These are phyloP conservation scores for Microctonus hyperodae DNA, from an alignment of 2,888 invertebrate species.

Conservation along the genomic window DNA sequence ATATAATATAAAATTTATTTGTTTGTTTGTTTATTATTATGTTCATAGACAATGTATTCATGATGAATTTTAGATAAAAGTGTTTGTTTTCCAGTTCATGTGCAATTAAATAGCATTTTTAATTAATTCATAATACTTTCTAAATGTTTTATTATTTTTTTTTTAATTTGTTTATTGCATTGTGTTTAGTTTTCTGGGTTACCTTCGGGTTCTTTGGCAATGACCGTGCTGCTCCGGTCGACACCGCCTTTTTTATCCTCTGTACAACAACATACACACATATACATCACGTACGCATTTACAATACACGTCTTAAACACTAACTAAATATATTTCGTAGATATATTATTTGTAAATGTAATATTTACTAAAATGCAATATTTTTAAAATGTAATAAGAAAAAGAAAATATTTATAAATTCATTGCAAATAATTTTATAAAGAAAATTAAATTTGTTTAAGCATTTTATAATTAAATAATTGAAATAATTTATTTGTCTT, in stretches of 20 bases:
- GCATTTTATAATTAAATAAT: neutral
- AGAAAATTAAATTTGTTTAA: neutral
- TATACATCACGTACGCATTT: constrained; percentile 63
- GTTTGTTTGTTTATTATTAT: neutral
- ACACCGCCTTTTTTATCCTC: constrained; percentile 93
- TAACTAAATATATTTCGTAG: constrained; percentile 25
- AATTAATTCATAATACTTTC: neutral
- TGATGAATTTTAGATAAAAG: neutral
- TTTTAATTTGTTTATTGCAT: constrained; percentile 26
- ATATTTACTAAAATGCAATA: too few relatives aligned
- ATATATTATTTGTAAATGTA: constrained; percentile 6
- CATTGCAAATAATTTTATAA: neutral
- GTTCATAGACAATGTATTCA: too few relatives aligned
- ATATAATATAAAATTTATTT: too few relatives aligned
- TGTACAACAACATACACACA: constrained; percentile 71
- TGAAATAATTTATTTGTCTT: neutral
- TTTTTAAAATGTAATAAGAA: too few relatives aligned
- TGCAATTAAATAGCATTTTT: neutral
- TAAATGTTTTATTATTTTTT: constrained; percentile 2
- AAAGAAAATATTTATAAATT: too few relatives aligned
- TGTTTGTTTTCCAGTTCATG: neutral
- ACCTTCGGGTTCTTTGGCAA: constrained; percentile 93
- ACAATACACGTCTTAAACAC: constrained; percentile 31
- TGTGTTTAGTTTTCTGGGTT: constrained; percentile 63
- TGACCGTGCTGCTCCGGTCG: constrained; percentile 92